Conservation (phyloP, 2,888 invertebrate species). For the Thecocarcelia acutangulata region DNA sequence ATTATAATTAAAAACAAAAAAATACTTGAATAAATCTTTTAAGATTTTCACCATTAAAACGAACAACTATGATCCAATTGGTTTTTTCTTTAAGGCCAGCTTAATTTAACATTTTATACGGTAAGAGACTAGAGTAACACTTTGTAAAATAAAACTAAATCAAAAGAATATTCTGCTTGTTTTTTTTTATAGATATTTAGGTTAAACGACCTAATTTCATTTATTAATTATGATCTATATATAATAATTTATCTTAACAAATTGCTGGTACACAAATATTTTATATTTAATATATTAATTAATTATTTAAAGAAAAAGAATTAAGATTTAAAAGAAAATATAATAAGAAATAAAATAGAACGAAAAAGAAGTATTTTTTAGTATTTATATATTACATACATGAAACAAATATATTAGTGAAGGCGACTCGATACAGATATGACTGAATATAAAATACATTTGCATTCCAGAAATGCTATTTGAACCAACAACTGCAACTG, state of each 20-base stretch:
- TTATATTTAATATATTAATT: slow-evolving; percentile 36
- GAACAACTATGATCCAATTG: slow-evolving; percentile 18
- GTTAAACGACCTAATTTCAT: slow-evolving; percentile 17
- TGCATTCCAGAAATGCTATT: not conserved
- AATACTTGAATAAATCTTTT: slow-evolving; percentile 51
- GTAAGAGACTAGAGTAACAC: slow-evolving; percentile 16
- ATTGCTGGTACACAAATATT: slow-evolving; percentile 54
- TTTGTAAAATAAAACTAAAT: not conserved
- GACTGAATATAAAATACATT: slow-evolving; percentile 1
- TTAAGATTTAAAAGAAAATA: slow-evolving; percentile 3
- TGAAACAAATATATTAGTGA: not conserved
- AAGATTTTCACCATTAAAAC: slow-evolving; percentile 47
- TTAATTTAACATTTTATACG: slow-evolving; percentile 1
- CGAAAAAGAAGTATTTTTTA: slow-evolving; percentile 29
- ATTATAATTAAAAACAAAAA: slow-evolving; percentile 9
- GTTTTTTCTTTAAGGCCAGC: not conserved
- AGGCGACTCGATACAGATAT: slow-evolving; percentile 15
- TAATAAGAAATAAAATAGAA: not conserved
- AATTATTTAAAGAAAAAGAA: slow-evolving; percentile 23
- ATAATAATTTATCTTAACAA: slow-evolving; percentile 52
- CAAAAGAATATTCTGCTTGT: not conserved
- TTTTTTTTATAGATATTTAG: slow-evolving; percentile 7
- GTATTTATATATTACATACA: slow-evolving; percentile 50
- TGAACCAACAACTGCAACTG: slow-evolving; percentile 74
- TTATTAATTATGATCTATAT: not conserved